Evolutionary conservation across 2,797 vertebrate genomes (phyloP), one percentile per base, ranked within the genome.

Genomic region (Arctocebus calabarensis): DNA sequence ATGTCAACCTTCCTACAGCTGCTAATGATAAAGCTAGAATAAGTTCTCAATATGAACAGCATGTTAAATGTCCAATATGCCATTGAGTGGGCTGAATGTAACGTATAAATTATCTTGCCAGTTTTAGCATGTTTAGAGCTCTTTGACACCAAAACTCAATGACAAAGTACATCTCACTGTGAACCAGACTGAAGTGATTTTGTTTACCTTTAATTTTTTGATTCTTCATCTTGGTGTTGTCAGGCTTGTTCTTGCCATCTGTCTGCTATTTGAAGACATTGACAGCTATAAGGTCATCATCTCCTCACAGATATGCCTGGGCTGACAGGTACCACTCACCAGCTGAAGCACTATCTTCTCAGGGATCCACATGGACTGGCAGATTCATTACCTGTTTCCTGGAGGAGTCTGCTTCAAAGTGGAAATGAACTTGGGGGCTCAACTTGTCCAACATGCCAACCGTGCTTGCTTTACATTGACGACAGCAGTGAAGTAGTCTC

Each of bases 231-330:
- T 93, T 96, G 23, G 12, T 88, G 55, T 55, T 95, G 45, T 88
- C 89, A 97, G 64, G n/a, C 29, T 96, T 96, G 32, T 90, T 96
- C 75, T 91, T 97, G 77, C 79, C 73, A 88, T 55, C 82, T 97
- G 78, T 82, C 74, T 79, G 25, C 92, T 96, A 57, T 92, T 90
- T 96, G 84, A 89, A 88, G 55, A 45, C n/a, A 40, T 5, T 62
- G 93, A 29, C 66, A 97, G 27, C 57, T 97, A 14, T 73, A 61
- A 96, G 73, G 93, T 93, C 62, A 23, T 74, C 78, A 43, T 92
- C 74, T 96, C 97, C 90, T 77, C n/a, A 64, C 17, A 82, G 73
- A 90, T 88, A 61, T 73, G 5, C 85, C 93, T 92, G 40, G 25
- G 61, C 1, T 87, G 74, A 94, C 84, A 94, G 84, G 52, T 3